A percentile compares a stretch with the other conserved stretches of the same genome.
Conservation (phyloP, 2,113 vertebrate species). For the Urocynchramus pylzowi region DNA sequence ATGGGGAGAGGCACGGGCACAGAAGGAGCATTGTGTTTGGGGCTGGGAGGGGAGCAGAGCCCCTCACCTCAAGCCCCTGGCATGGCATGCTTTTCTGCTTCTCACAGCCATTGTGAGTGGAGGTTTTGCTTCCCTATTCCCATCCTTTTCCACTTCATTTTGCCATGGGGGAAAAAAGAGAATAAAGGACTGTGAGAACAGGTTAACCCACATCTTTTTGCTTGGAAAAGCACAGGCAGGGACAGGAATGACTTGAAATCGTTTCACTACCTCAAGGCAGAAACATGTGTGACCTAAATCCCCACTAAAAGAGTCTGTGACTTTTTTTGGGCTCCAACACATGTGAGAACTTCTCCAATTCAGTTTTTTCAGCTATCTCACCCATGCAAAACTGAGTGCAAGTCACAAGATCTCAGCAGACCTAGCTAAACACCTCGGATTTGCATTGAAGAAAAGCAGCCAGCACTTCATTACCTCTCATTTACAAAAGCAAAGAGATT, state of each 20-base stretch:
- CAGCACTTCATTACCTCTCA: background rate
- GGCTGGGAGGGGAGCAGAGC: background rate
- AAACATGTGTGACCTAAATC: background rate
- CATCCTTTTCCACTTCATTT: background rate
- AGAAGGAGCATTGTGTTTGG: background rate
- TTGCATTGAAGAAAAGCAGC: slow-evolving; percentile 18
- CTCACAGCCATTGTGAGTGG: background rate
- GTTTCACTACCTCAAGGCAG: background rate
- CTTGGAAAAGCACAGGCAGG: background rate
- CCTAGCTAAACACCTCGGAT: background rate
- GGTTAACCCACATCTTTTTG: background rate
- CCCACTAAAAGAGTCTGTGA: background rate
- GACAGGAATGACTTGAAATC: background rate
- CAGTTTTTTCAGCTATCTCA: background rate
- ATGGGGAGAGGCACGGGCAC: background rate
- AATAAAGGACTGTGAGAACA: background rate
- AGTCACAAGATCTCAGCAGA: background rate
- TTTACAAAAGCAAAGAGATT: background rate
- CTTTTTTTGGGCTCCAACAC: background rate
- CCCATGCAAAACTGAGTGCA: background rate
- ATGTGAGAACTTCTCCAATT: background rate
- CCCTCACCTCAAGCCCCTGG: background rate
- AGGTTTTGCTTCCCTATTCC: background rate
- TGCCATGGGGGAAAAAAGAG: background rate
- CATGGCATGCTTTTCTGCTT: background rate